Evolutionary conservation across 2,113 vertebrate species (phyloP).

Genomic region (Petromus typicus): DNA sequence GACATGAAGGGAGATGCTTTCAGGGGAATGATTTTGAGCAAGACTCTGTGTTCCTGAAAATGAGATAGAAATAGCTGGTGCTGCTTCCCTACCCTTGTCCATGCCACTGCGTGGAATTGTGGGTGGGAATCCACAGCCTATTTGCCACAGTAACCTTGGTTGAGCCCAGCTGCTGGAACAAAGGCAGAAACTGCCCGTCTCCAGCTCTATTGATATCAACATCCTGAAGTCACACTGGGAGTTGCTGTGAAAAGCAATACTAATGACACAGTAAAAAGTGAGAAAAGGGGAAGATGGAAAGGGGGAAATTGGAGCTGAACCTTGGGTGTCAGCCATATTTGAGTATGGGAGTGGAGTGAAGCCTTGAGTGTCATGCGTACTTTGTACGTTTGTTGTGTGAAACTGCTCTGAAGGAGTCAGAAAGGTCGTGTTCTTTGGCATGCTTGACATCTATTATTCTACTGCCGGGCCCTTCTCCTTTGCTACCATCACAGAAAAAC

Average conservation of each 20-base stretch:
- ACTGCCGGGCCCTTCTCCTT: neutral
- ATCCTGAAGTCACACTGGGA: neutral
- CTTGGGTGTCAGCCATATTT: neutral
- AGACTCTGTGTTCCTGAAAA: neutral
- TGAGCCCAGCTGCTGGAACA: neutral
- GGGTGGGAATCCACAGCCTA: neutral
- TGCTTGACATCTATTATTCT: neutral
- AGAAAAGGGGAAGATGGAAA: neutral
- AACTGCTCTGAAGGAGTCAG: neutral
- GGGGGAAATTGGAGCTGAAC: neutral
- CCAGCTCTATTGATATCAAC: neutral
- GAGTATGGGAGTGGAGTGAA: fast-evolving
- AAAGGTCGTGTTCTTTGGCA: neutral
- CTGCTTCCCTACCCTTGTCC: neutral
- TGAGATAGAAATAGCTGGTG: neutral
- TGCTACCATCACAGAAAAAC: constrained; percentile 1
- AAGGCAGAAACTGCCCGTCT: neutral
- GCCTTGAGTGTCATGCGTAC: fast-evolving
- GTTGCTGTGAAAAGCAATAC: neutral
- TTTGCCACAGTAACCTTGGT: neutral
- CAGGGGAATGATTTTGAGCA: neutral
- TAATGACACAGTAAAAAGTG: neutral
- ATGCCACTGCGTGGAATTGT: neutral
- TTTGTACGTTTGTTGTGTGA: constrained; percentile 7
- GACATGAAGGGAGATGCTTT: neutral